phyloP scores from a whole-genome alignment of 2,797 vertebrate genomes.

The Darevskia mixta region DNA sequence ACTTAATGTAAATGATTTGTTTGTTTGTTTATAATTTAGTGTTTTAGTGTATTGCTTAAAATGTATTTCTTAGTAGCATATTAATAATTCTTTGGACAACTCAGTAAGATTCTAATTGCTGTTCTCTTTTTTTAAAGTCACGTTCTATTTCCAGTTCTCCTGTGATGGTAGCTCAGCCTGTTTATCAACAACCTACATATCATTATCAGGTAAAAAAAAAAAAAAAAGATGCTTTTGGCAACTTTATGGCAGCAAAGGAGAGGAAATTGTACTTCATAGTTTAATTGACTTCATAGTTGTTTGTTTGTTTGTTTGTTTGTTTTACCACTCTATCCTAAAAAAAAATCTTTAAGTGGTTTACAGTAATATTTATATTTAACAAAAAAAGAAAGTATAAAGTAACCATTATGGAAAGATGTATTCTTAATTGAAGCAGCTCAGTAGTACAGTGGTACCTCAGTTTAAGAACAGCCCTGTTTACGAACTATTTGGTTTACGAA shows the following conservation, averaged over 20 bases:
- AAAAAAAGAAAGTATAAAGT: too few species aligned
- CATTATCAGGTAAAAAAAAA: constrained; percentile 84
- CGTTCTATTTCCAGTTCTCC: constrained; percentile 79
- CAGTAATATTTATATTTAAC: too few species aligned
- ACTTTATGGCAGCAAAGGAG: neutral
- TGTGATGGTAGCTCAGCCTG: constrained; percentile 80
- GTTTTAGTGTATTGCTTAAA: neutral
- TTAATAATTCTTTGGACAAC: neutral
- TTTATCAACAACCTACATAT: constrained; percentile 82
- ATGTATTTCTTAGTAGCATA: neutral
- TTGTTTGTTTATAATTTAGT: neutral
- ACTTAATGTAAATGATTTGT: neutral
- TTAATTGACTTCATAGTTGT: too few species aligned
- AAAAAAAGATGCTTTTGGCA: constrained; percentile 26
- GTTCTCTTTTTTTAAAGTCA: constrained; percentile 67
- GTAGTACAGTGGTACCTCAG: too few species aligned
- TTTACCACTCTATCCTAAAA: too few species aligned
- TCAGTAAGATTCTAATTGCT: constrained; percentile 38
- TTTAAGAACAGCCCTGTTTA: too few species aligned
- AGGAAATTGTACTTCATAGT: neutral
- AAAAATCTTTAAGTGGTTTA: too few species aligned
- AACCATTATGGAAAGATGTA: too few species aligned
- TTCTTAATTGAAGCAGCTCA: too few species aligned
- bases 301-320: too few species aligned
- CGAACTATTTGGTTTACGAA: too few species aligned